Evolutionary conservation across 2,113 vertebrate species (phyloP), one percentile per base, ranked within the genome.

Genomic region (Potamarius usumacintae): DNA sequence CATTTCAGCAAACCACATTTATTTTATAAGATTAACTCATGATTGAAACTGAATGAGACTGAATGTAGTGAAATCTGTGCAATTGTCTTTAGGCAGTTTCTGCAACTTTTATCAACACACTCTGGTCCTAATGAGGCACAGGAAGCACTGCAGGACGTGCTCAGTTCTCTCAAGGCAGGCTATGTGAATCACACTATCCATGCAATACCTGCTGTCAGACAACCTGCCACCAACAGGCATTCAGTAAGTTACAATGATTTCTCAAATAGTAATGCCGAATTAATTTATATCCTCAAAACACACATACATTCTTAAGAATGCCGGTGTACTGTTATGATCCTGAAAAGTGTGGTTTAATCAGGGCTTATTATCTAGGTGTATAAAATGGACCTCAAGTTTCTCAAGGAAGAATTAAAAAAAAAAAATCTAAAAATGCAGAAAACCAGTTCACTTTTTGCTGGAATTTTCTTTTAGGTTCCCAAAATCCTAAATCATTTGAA

Each of bases 21-120:
- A 18, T 57, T 20, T 30, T 17, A 53, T 78, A 25, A 53, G 69
- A 20, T 72, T 74, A 10, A 22, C 20, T 22, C 15, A 83, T 50
- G 34, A 82, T 67, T 83, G 25, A 42, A 42, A 42, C 34, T 69
- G 65, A 25, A 42, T 58, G 10, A 71, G 63, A 69, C 27, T 42
- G 60, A 79, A 55, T 67, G 17, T 55, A 6, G 34, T 69, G 5
- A 27, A 69, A 78, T 88, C 8, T 84, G 18, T 78, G 50, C 27
- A 25, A 74, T 20, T 81, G 53, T 55, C 18, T 86, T 86, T 42
- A 86, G 84, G 50, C 88, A 89, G 60, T 34, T 83, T 30, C n/a
- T 89, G 14, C 58, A 80, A 62, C 71, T 85, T 10, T 78, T 83
- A 77, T 86, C 81, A 65, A 81, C 50, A 86, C 86, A 84, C 30